phyloP scores from a whole-genome alignment of 2,888 invertebrate genomes.

The Melikaiella ostensackeni region DNA sequence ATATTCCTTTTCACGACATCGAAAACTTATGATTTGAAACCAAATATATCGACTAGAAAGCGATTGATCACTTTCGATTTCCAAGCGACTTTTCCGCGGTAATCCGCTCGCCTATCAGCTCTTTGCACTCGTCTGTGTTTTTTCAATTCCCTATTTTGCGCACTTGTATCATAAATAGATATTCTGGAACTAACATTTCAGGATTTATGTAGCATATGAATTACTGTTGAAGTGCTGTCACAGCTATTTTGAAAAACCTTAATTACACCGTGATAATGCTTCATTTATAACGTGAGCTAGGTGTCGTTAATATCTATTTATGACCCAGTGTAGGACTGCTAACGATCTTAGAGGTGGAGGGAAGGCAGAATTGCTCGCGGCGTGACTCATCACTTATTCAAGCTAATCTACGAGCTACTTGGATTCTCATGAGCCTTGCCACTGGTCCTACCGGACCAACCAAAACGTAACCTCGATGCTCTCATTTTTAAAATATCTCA shows the following conservation, averaged over 20 bases:
- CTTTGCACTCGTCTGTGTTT: no score
- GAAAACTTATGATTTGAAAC: no score
- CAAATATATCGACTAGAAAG: no score
- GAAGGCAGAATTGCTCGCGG: constrained; percentile 48
- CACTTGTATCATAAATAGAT: no score
- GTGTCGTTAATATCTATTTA: constrained; percentile 38
- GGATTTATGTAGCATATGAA: neutral
- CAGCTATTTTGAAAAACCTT: neutral
- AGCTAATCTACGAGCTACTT: constrained; percentile 58
- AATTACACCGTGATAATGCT: constrained; percentile 32
- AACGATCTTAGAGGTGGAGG: constrained; percentile 34
- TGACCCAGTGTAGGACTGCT: constrained; percentile 27
- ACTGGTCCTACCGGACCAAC: constrained; percentile 16
- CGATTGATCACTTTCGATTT: no score
- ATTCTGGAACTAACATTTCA: no score
- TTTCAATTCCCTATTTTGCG: no score
- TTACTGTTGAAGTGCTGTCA: neutral
- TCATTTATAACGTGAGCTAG: constrained; percentile 17
- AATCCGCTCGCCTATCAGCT: no score
- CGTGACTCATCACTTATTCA: constrained; percentile 60
- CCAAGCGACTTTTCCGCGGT: no score
- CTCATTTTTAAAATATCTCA: no score
- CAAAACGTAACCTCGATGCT: neutral
- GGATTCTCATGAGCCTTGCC: constrained; percentile 15
- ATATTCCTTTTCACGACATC: no score